phyloP scores from a whole-genome alignment of 2,888 invertebrate species.

The Cantharis lateralis region DNA sequence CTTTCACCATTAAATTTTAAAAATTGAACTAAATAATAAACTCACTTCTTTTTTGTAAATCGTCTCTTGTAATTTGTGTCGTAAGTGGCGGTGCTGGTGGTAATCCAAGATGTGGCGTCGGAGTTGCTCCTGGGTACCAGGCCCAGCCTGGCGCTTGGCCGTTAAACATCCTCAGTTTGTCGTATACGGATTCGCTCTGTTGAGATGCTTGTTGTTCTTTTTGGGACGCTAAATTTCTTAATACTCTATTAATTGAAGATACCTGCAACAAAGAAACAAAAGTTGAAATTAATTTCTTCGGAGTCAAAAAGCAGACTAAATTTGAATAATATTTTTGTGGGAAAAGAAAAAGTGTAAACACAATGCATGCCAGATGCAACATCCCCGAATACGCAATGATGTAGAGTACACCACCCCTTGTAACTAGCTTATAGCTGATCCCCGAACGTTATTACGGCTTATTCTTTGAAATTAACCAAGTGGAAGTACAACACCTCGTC shows the following conservation, averaged over 20 bases:
- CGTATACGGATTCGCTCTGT: conserved; percentile 89
- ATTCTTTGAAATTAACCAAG: conserved; percentile 56
- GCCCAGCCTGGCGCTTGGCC: conserved; percentile 86
- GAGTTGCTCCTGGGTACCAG: conserved; percentile 84
- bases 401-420: conserved; percentile 37
- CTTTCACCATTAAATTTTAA: not conserved
- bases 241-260: conserved; percentile 96
- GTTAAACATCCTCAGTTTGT: conserved; percentile 94
- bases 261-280: conserved; percentile 67
- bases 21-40: not conserved
- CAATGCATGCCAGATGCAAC: conserved; percentile 55
- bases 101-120: conserved; percentile 68
- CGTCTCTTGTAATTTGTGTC: conserved; percentile 65
- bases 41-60: conserved; percentile 78
- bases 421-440: conserved; percentile 54
- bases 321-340: conserved; percentile 43
- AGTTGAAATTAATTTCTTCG: not conserved
- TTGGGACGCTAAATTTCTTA: conserved; percentile 93
- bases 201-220: conserved; percentile 89
- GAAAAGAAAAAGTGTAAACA: conserved; percentile 52
- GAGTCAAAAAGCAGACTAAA: not conserved
- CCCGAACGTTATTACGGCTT: conserved; percentile 53
- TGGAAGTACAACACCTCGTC: conserved; percentile 57
- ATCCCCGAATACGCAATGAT: conserved; percentile 37
- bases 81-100: conserved; percentile 60